These are phyloP conservation scores for Hemicordylus capensis DNA, from an alignment of 2,113 vertebrate genomes.

Conservation along the genomic window DNA sequence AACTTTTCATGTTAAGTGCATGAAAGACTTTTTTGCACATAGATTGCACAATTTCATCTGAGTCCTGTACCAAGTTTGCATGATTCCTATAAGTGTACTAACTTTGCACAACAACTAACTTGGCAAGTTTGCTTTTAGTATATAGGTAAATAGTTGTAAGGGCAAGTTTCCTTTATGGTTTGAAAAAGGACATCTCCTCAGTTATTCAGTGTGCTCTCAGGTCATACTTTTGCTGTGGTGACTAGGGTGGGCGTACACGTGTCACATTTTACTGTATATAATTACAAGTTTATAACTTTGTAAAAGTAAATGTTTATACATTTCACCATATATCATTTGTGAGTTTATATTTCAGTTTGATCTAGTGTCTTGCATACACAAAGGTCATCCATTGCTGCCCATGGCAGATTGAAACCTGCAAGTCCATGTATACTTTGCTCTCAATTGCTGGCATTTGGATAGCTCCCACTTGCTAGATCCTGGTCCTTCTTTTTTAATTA, in stretches of 20 bases:
- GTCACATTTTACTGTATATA: not conserved
- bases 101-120: not conserved
- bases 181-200: not conserved
- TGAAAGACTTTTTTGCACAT: too few relatives aligned
- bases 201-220: not conserved
- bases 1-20: too few relatives aligned
- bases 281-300: not conserved
- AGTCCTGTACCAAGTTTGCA: not conserved
- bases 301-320: too few relatives aligned
- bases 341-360: not conserved
- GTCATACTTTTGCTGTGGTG: not conserved
- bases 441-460: not conserved
- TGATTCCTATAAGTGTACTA: not conserved
- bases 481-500: not conserved
- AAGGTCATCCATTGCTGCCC: not conserved
- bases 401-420: not conserved
- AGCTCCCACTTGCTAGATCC: not conserved
- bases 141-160: too few relatives aligned
- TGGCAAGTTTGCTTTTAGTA: not conserved
- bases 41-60: not conserved
- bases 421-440: not conserved
- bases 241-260: not conserved
- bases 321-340: not conserved
- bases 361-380: not conserved
- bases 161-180: not conserved